Conservation (phyloP, 2,797 vertebrate species). For the Sebastes baramenuke region DNA sequence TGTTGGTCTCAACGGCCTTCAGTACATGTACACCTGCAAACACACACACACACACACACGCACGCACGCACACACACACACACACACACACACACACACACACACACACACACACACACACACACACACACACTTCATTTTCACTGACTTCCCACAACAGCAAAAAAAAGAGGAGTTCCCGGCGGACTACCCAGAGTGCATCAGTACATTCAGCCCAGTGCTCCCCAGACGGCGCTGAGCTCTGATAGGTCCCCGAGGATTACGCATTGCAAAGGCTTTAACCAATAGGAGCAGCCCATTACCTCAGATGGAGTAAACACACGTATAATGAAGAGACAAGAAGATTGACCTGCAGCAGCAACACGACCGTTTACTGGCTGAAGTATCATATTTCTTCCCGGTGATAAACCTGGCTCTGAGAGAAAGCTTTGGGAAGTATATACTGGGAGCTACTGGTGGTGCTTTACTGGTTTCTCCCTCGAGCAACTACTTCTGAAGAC, state of each 20-base stretch:
- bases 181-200: slow-evolving; percentile 36
- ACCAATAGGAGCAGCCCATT: slow-evolving; percentile 45
- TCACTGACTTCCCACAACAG: slow-evolving; percentile 5
- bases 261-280: slow-evolving; percentile 2
- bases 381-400: slow-evolving; percentile 9
- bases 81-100: background rate
- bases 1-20: background rate
- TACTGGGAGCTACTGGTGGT: slow-evolving; percentile 20
- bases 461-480: slow-evolving; percentile 1
- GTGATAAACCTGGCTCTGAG: background rate
- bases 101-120: background rate
- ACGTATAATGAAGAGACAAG: slow-evolving; percentile 2
- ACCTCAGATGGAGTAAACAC: slow-evolving; percentile 28
- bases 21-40: background rate
- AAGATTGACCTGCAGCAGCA: background rate
- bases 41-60: background rate
- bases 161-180: slow-evolving; percentile 1
- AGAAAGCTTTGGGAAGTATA: background rate
- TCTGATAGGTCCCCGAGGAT: slow-evolving; percentile 59
- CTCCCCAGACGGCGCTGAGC: slow-evolving; percentile 38
- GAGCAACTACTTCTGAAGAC: background rate
- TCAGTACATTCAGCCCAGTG: slow-evolving; percentile 25
- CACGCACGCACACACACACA: background rate
- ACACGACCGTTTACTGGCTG: background rate
- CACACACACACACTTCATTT: slow-evolving; percentile 8